Percentiles rank a stretch among this genome's conserved stretches.
Conservation (phyloP, 2,113 vertebrate genomes). For the Lagopus leucura region DNA sequence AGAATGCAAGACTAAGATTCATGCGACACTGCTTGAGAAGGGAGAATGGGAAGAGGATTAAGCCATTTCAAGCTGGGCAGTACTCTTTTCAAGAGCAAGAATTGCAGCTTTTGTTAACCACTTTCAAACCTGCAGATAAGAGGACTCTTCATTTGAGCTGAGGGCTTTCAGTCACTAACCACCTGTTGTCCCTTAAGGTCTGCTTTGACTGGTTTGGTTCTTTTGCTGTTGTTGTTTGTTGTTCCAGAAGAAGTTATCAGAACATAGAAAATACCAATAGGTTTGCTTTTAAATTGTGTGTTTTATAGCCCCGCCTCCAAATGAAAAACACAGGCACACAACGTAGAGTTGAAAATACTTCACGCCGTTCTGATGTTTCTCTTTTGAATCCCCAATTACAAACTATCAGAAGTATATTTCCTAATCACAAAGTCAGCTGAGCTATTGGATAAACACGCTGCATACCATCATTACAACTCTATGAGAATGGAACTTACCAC, state of each 20-base stretch:
- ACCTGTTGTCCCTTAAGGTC: not conserved
- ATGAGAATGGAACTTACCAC: not conserved
- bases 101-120: not conserved
- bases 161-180: not conserved
- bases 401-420: not conserved
- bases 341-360: not conserved
- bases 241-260: not conserved
- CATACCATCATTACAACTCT: not conserved
- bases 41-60: not conserved
- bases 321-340: not conserved
- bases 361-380: not conserved
- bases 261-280: not conserved
- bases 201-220: not conserved
- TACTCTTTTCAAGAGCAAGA: not conserved
- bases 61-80: not conserved
- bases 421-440: not conserved
- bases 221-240: not conserved
- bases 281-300: not conserved
- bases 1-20: not conserved
- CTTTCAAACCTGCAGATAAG: not conserved
- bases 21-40: rapidly evolving
- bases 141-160: not conserved
- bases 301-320: not conserved
- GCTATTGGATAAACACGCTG: not conserved
- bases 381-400: not conserved